These are phyloP conservation scores for Odocoileus hemionus DNA, from an alignment of 2,113 vertebrate genomes.

Conservation along the genomic window DNA sequence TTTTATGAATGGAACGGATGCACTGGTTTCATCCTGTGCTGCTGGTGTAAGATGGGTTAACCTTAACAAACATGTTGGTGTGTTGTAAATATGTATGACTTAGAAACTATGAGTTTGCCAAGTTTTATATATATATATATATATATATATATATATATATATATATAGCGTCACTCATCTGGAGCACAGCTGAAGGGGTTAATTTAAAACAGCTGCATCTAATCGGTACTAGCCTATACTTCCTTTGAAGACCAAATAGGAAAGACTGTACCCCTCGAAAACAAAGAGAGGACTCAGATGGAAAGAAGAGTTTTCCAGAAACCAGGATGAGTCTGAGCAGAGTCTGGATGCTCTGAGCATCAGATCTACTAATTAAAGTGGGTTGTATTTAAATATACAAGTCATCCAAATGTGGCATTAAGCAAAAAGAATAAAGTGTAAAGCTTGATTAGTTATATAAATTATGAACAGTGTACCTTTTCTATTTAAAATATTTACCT, in stretches of 20 bases:
- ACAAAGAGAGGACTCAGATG: not conserved
- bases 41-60: slow-evolving; percentile 34
- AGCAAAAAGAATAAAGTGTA: not conserved
- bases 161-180: slow-evolving; percentile 12
- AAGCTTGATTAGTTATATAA: not conserved
- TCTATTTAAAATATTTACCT: not conserved
- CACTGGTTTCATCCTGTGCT: slow-evolving; percentile 3
- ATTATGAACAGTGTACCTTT: not conserved
- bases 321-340: not conserved
- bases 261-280: not conserved
- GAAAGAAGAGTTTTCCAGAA: not conserved
- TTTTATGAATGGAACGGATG: not conserved
- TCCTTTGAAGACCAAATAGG: not conserved
- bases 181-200: slow-evolving; percentile 64
- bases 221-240: not conserved
- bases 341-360: not conserved
- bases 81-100: slow-evolving; percentile 46
- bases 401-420: not conserved
- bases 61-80: slow-evolving; percentile 23
- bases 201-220: slow-evolving; percentile 61
- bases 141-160: no score
- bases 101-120: slow-evolving; percentile 35
- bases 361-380: not conserved
- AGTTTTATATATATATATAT: not conserved
- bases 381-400: not conserved